phyloP scores from a whole-genome alignment of 2,113 vertebrate genomes.

The Asarcornis scutulata region DNA sequence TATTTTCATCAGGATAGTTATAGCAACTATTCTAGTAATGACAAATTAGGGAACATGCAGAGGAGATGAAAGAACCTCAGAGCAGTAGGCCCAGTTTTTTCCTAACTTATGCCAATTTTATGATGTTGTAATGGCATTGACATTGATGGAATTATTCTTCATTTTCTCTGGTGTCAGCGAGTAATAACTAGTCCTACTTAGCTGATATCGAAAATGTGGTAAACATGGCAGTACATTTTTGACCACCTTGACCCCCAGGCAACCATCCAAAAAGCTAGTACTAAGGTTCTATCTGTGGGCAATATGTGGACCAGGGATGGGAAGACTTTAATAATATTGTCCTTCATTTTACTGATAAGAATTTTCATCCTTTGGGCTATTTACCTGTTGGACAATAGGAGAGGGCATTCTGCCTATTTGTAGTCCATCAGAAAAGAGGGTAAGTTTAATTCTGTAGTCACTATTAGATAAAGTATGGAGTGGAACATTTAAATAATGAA shows the following conservation, averaged over 20 bases:
- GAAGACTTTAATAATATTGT: not conserved
- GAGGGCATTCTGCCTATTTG: not conserved
- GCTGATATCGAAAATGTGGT: not conserved
- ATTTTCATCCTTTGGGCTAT: not conserved
- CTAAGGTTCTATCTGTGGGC: not conserved
- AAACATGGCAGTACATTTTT: not conserved
- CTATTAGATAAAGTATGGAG: not conserved
- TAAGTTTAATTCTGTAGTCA: not conserved
- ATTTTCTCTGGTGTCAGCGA: not conserved
- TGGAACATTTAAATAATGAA: not conserved
- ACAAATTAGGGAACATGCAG: constrained; percentile 71
- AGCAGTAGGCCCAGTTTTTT: constrained; percentile 25
- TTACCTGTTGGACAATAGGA: not conserved
- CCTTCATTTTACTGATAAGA: not conserved
- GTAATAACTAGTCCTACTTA: not conserved
- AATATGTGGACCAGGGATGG: not conserved
- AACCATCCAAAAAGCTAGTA: not conserved
- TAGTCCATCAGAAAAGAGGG: not conserved
- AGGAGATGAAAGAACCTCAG: constrained; percentile 71
- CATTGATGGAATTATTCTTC: constrained; percentile 40
- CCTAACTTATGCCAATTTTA: constrained; percentile 50
- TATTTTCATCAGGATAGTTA: constrained; percentile 77
- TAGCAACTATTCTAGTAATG: constrained; percentile 75
- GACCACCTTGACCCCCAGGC: not conserved
- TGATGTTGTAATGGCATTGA: constrained; percentile 35